Base-by-base conservation (phyloP, 2,888 invertebrate genomes). In the Artemia sp. region DNA sequence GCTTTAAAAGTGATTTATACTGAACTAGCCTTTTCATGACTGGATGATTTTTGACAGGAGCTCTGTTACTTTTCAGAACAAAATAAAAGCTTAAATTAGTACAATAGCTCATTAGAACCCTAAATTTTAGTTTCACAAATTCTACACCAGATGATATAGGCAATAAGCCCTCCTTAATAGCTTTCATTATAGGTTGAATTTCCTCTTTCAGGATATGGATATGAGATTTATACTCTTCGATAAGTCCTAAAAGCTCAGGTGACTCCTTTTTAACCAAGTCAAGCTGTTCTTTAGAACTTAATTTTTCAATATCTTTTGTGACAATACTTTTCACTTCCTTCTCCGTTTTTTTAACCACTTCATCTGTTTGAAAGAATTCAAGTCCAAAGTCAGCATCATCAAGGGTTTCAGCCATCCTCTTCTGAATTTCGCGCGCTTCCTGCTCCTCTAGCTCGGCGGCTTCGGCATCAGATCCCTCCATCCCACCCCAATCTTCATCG, bases 11-110 rank as follows among this genome's bases (percentile, higher is more conserved):
- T 77, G 89, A 84, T 72, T 86, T 83, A 75, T 89, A 88, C 76
- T 91, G 89, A 71, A 88, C 86, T 69, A 96, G 81, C 72, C 90
- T 83, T 77, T 90, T 89, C 66, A 90, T 84, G 12, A 95, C 85
- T n/a, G 96, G 95, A 81, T 97, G 96, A 74, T 86, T 86, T 75
- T 86, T 84, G 38, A 90, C 82, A 70, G 84, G 82, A 38, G 83
- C 79, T 76, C 86, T 86, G 0, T 79, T 75, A 70, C 88, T 84
- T 81, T 92, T 92, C 14, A 95, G 79, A 74, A 90, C 82, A 74
- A 95, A 78, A 78, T 93, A 94, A 79, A 90, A 92, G 68, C 85
- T 83, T 58, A 94, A 86, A 77, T 94, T 93, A 38, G 86, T 85
- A 74, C 88, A 88, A 77, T 94, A 94, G 77, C 91, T 92, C 76